Percentiles rank a stretch among this genome's conserved stretches.
These are phyloP conservation scores for Perizoma flavofasciatum DNA, from an alignment of 2,888 invertebrate species.

Conservation along the genomic window DNA sequence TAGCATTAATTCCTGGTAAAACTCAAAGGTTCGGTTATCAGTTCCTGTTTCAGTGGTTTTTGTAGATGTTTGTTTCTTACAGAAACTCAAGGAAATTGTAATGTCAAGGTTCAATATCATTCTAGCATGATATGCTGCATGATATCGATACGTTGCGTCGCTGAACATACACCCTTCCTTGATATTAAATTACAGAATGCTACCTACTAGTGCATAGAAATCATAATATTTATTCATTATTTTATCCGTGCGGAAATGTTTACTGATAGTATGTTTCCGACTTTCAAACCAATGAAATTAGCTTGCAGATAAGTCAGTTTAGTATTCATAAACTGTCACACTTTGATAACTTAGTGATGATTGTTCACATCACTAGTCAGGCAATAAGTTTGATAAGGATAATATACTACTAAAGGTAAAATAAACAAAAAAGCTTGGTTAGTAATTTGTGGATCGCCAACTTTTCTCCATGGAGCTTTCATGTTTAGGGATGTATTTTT, in stretches of 20 bases:
- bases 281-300: constrained; percentile 12
- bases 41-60: neutral
- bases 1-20: neutral
- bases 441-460: too few relatives aligned
- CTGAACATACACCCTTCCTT: constrained; percentile 20
- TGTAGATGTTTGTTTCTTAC: neutral
- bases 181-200: constrained; percentile 22
- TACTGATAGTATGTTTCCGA: constrained; percentile 26
- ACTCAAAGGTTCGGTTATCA: neutral
- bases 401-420: too few relatives aligned
- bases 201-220: constrained; percentile 2
- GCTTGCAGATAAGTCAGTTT: constrained; percentile 8
- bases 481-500: too few relatives aligned
- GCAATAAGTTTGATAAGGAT: too few relatives aligned
- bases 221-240: constrained; percentile 3
- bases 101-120: constrained; percentile 61
- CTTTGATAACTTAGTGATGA: neutral
- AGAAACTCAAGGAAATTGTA: constrained; percentile 33
- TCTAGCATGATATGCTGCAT: constrained; percentile 28
- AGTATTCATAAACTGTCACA: neutral
- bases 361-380: neutral
- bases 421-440: too few relatives aligned
- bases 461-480: too few relatives aligned
- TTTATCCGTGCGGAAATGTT: constrained; percentile 15
- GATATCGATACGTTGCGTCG: constrained; percentile 28